A percentile compares a stretch with the other conserved stretches of the same genome.
Conservation (phyloP, 35 echinoderm and acorn worm species). For the Hemicentrotus pulcherrimus region DNA sequence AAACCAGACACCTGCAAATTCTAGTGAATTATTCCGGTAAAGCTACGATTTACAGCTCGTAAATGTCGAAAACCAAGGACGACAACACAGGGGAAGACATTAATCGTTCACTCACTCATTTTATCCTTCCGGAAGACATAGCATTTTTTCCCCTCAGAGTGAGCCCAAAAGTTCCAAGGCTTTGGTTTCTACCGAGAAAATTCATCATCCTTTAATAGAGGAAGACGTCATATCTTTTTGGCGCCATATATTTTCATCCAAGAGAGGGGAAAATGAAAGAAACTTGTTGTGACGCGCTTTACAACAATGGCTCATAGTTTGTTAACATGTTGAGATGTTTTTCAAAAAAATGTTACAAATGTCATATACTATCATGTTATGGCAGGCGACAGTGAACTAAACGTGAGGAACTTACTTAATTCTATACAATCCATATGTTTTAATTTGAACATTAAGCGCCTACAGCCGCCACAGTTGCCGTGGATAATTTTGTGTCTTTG, state of each 20-base stretch:
- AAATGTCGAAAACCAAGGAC: neutral
- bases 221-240: neutral
- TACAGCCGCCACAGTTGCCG: no score
- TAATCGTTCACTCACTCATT: slow-evolving; percentile 11
- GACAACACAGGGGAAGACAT: neutral
- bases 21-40: slow-evolving; percentile 20
- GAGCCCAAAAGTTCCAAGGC: neutral
- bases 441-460: no score
- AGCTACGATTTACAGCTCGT: neutral
- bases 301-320: neutral
- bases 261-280: neutral
- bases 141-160: neutral
- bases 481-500: no score
- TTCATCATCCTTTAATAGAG: neutral
- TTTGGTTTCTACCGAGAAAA: neutral
- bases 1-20: slow-evolving; percentile 19
- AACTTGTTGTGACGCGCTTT: neutral
- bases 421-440: no score
- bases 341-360: no score
- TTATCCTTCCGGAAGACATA: neutral
- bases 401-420: no score
- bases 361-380: no score
- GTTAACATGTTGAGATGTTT: neutral
- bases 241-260: neutral
- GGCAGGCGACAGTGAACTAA: no score